These are phyloP conservation scores for Lagorchestes hirsutus DNA, from an alignment of 2,797 vertebrate genomes.

Conservation along the genomic window DNA sequence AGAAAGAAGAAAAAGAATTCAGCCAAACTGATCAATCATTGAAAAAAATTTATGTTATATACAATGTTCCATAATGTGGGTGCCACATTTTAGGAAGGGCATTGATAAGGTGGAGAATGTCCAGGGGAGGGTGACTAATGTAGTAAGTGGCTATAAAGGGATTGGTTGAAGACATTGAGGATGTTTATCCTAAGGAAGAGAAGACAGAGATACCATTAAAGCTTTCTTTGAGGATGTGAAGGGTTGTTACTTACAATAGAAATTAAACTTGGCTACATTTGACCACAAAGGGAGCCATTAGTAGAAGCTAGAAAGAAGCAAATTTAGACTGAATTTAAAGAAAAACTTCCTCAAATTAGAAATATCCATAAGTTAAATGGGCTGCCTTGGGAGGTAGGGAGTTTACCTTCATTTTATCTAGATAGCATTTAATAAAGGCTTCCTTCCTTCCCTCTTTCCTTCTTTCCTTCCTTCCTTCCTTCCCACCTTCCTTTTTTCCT, in stretches of 20 bases:
- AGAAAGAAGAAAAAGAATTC: neutral
- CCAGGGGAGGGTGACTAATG: neutral
- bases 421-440: neutral
- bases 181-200: neutral
- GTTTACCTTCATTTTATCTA: neutral
- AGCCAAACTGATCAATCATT: neutral
- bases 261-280: neutral
- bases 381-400: neutral
- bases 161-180: neutral
- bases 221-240: neutral
- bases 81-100: neutral
- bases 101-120: neutral
- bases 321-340: neutral
- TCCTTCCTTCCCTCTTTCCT: neutral
- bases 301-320: neutral
- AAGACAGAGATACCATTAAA: neutral
- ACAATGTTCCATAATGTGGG: neutral
- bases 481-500: neutral
- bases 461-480: neutral
- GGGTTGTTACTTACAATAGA: neutral
- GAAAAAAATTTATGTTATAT: neutral
- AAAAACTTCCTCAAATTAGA: neutral
- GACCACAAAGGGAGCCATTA: neutral
- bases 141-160: neutral
- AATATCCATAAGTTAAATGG: neutral